Evolutionary conservation across 1,140 invertebrate genomes (phyloP), one percentile per base, ranked within the genome.

Genomic region (Drosophila pseudoananassae): DNA sequence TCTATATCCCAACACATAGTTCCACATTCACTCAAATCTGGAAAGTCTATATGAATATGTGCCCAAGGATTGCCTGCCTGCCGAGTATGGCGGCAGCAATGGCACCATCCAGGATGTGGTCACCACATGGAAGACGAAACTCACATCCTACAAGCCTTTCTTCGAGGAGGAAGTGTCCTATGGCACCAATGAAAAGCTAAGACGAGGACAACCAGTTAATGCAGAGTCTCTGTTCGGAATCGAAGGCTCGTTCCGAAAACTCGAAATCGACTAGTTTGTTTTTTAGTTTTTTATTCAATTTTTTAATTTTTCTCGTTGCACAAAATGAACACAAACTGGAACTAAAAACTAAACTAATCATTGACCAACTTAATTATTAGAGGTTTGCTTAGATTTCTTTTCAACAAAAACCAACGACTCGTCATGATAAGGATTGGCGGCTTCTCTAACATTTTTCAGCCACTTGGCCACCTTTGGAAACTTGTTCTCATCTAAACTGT

Each of bases 241-340:
- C n/a, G 94, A 95, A 45, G 94, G 94, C 8, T 94, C 94, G 38
- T 95, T 95, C 89, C 92, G 94, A 55, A 93, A 94, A 91, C 89
- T 95, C 51, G 92, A 93, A 56, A 88, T 92, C 72, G 91, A 92
- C 66, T 92, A 92, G 63, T 15, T 66, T 55, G 52, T 52, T 63
- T 70, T 70, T 61, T 59, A 63, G 51, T 63, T 43, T 52, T 51
- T 12, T 46, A 57, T 61, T 46, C 14, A 43, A 49, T 50, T 61
- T 59, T 61, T 51, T 57, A 60, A 70, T 59, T 36, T 29, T 61
- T 66, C 56, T 52, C 49, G 15, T 54, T 63, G 58, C 60, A 74
- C n/a, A 64, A 15, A 76, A 65, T 49, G 23, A 76, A 72, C 50
- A 76, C 61, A 43, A 50, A 76, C 68, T 52, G 50, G 17, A 64